phyloP scores from a whole-genome alignment of 1,140 invertebrate genomes.

The Metaphire vulgaris region DNA sequence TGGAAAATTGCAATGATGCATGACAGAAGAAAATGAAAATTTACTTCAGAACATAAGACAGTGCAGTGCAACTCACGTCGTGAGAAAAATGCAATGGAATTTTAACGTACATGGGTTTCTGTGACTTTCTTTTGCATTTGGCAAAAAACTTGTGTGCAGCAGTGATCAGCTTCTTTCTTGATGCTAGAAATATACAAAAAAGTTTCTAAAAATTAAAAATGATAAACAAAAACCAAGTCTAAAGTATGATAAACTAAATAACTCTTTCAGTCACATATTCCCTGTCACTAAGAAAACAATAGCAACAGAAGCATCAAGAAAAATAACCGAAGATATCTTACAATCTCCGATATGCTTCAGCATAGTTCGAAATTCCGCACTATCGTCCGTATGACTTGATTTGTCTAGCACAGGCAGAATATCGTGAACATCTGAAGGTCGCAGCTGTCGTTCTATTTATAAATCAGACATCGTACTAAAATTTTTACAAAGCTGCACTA shows the following conservation, averaged over 20 bases:
- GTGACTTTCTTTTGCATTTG: constrained; percentile 60
- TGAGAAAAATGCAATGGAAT: no score
- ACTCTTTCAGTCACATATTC: no score
- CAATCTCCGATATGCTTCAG: constrained; percentile 81
- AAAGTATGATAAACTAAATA: neutral
- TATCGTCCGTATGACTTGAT: constrained; percentile 61
- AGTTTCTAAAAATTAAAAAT: constrained; percentile 7
- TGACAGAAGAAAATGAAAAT: no score
- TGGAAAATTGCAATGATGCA: no score
- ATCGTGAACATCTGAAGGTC: constrained; percentile 6
- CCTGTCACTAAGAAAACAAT: no score
- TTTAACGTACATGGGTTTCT: constrained; percentile 53
- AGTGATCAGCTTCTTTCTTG: constrained; percentile 73
- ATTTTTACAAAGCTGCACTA: no score
- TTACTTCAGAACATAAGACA: no score
- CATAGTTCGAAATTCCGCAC: constrained; percentile 70
- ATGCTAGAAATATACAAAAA: constrained; percentile 56
- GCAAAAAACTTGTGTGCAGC: constrained; percentile 67
- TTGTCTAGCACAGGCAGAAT: constrained; percentile 32
- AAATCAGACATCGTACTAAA: no score
- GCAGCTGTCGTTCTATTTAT: no score
- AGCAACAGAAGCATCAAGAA: no score
- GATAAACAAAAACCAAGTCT: constrained; percentile 9
- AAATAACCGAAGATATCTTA: no score
- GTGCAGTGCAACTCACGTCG: no score